Base-by-base conservation (phyloP, 2,888 invertebrate species). In the Pycnomerus fuliginosus region DNA sequence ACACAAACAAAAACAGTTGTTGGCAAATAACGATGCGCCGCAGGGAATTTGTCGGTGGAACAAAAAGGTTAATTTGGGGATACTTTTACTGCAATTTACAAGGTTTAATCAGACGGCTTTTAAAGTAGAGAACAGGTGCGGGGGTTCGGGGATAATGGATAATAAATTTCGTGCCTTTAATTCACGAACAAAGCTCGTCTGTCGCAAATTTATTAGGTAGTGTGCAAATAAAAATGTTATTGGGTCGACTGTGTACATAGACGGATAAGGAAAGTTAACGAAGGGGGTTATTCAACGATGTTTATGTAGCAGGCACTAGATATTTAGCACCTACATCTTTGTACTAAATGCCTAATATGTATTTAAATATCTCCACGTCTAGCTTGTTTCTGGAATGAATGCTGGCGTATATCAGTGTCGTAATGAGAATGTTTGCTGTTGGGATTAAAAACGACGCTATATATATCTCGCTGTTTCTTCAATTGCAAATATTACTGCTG, bases 291-390 rank as follows among this genome's bases (percentile, higher is more conserved):
- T 16, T 27, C 13, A 14, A 29, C 16, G 14, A 15, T 17, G 34
- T 45, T 40, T 45, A 40, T 40, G 40, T 14, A 30, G 29, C 20
- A 39, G 22, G 15, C 22, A 28, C 36, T 23, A 16, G 45, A 51
- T 51, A 48, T 51, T 51, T 51, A 51, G 41, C 51, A 45, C 51
- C 48, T 45, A 50, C 50, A 42, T 36, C 36, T 13, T 16, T 25
- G 31, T 28, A 44, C 40, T 45, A 43, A 48, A 48, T 44, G 36
- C 51, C 48, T 48, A 48, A 48, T 51, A 39, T 33, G 48, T 48
- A 51, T 51, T 51, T 44, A 48, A 51, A 46, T 48, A 40, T 41
- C 40, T 33, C 13, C 46, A 40, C 42, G 43, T 42, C 38, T 44
- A 29, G 48, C 46, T 43, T 39, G 45, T 48, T 44, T 37, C 38